Evolutionary conservation across 2,113 vertebrate genomes (phyloP).

Genomic region (Takifugu flavidus): DNA sequence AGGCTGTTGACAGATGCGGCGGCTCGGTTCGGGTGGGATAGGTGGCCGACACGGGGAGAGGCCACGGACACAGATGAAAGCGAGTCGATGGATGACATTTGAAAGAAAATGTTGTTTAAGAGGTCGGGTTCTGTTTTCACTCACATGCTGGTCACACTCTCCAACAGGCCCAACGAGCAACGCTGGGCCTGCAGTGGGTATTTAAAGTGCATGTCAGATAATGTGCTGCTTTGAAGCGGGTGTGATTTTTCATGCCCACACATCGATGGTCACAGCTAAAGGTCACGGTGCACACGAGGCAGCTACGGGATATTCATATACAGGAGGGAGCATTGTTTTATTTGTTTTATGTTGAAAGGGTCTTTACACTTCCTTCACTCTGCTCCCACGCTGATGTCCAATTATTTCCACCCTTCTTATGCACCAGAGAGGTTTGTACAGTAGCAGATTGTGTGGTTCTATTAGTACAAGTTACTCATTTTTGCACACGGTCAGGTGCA

Average conservation of each 20-base stretch:
- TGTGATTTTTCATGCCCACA: conserved; percentile 41
- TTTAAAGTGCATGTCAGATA: conserved; percentile 58
- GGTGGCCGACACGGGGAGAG: neutral
- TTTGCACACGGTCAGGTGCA: too few species aligned
- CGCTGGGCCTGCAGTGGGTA: conserved; percentile 35
- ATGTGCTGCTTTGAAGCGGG: conserved; percentile 17
- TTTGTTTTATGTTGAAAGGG: neutral
- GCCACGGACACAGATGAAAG: conserved; percentile 8
- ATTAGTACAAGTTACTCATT: too few species aligned
- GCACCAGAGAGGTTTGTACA: too few species aligned
- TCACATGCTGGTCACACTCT: conserved; percentile 26
- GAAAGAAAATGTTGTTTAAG: too few species aligned
- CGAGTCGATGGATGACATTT: conserved; percentile 1
- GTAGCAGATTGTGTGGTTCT: too few species aligned
- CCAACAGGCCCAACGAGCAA: conserved; percentile 20
- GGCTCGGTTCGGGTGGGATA: neutral
- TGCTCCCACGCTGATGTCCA: too few species aligned
- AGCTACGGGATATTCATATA: too few species aligned
- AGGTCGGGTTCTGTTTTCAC: conserved; percentile 36
- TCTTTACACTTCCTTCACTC: conserved; percentile 6
- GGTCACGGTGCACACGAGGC: neutral
- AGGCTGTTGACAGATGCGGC: conserved; percentile 57
- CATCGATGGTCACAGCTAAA: conserved; percentile 4
- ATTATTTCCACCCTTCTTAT: too few species aligned
- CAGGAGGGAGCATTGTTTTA: neutral